phyloP scores from a whole-genome alignment of 1,140 invertebrate species.

The Pseudomyrmex flavicornis region DNA sequence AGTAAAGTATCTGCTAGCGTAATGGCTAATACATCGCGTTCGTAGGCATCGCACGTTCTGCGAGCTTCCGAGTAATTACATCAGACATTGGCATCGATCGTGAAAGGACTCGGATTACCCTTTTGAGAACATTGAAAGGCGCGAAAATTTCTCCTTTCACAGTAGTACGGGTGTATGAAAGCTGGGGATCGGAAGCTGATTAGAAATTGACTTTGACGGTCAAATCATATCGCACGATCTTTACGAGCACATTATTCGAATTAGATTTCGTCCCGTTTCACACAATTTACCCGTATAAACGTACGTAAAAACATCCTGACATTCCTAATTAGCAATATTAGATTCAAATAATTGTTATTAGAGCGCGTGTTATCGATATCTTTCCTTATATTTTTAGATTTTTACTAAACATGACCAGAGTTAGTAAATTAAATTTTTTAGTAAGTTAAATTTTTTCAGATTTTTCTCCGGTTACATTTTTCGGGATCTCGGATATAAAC shows the following conservation, averaged over 20 bases:
- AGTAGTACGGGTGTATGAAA: conserved; percentile 19
- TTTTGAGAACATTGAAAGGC: conserved; percentile 69
- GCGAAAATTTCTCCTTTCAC: conserved; percentile 46
- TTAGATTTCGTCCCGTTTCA: not conserved
- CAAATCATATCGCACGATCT: conserved; percentile 23
- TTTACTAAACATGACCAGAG: no score
- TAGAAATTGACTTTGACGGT: conserved; percentile 19
- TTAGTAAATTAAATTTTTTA: no score
- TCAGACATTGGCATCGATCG: conserved; percentile 60
- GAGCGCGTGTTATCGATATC: no score
- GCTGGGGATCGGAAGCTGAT: conserved; percentile 41
- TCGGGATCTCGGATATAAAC: not conserved
- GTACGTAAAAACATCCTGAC: not conserved
- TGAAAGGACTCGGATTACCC: conserved; percentile 65
- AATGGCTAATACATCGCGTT: conserved; percentile 51
- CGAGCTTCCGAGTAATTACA: conserved; percentile 70
- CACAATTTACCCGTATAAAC: not conserved
- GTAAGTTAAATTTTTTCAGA: no score
- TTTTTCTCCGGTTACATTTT: not conserved
- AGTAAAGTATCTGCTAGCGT: conserved; percentile 28
- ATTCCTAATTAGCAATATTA: conserved; percentile 12
- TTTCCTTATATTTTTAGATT: no score
- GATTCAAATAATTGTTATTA: no score
- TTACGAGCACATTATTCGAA: conserved; percentile 10
- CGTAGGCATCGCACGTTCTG: conserved; percentile 63